phyloP scores from a whole-genome alignment of 2,888 invertebrate species.

The Eupithecia exiguata region DNA sequence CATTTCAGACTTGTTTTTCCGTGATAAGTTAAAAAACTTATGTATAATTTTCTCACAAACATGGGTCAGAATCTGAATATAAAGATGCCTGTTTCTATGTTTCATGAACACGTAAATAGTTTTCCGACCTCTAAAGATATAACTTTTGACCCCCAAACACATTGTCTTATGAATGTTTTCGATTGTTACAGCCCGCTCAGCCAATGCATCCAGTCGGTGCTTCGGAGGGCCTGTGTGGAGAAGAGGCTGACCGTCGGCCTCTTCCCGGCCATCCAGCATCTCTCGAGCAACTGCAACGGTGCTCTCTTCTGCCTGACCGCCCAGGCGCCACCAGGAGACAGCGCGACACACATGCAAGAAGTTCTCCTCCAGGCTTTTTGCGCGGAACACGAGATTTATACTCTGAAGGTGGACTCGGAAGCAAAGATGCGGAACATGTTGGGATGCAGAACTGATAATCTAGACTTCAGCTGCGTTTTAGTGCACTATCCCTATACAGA shows the following conservation, averaged over 20 bases:
- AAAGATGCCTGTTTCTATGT: neutral
- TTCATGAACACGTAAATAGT: neutral
- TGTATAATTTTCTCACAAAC: neutral
- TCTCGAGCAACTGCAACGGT: constrained; percentile 84
- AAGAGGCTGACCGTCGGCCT: constrained; percentile 86
- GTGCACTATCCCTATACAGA: constrained; percentile 81
- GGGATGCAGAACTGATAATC: constrained; percentile 69
- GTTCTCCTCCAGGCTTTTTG: constrained; percentile 91
- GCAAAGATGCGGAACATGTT: constrained; percentile 78
- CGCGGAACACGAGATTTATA: constrained; percentile 90
- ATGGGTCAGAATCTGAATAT: neutral
- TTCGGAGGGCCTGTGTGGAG: constrained; percentile 81
- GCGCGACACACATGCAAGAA: constrained; percentile 90
- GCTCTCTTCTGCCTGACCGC: constrained; percentile 88
- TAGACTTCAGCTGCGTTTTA: constrained; percentile 83
- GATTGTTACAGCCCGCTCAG: constrained; percentile 77
- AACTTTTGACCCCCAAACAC: neutral
- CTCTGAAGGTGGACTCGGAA: constrained; percentile 86
- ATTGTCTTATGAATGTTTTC: constrained; percentile 34
- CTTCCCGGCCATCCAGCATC: constrained; percentile 84
- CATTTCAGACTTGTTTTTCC: neutral
- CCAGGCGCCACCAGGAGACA: constrained; percentile 87
- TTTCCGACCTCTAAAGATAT: neutral
- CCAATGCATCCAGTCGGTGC: constrained; percentile 80
- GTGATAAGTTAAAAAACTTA: neutral